Base-by-base conservation (phyloP, 2,797 vertebrate genomes). In the Pagetopsis macropterus region DNA sequence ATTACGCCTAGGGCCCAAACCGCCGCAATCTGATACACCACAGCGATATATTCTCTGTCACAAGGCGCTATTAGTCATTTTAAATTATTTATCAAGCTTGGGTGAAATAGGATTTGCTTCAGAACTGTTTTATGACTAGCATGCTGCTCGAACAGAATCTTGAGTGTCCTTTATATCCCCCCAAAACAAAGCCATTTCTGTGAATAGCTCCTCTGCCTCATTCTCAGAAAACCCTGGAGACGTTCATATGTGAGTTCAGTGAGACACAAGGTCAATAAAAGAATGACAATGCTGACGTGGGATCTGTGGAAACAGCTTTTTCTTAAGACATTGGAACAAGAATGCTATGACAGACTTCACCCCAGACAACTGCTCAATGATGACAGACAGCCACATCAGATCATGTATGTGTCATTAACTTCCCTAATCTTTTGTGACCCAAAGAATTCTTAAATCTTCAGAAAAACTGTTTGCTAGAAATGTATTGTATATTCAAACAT, bases 41-140 rank as follows among this genome's bases (percentile, higher is more conserved):
- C 73, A 54, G 82, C 74, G 46, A 92, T 91, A 90, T 85, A 89
- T 91, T 91, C 84, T 81, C 81, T 79, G 87, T 92, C 87, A 86
- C 85, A 84, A 82, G 86, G 70, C 78, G 63, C 90, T 89, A 94
- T 95, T 94, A 94, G 92, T 94, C 91, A 92, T 88, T 88, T 90
- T 94, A 79, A 91, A 94, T 94, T 91, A 94, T 94, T 93, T 85
- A 94, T 94, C 88, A 94, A 86, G 88, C 75, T 65, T 70, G 73
- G 87, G 80, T 87, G 84, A 87, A 93, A 91, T 77, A 86, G 83
- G 86, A 88, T 89, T 92, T 88, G 79, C 85, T 86, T 72, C 87
- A 82, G 76, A 76, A 64, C 56, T 3, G 9, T 79, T 90, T 90
- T 82, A 85, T 79, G 78, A 87, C 70, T 63, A 59, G 57, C 54